phyloP scores from a whole-genome alignment of 2,113 vertebrate species.

The Balaenoptera acutorostrata region DNA sequence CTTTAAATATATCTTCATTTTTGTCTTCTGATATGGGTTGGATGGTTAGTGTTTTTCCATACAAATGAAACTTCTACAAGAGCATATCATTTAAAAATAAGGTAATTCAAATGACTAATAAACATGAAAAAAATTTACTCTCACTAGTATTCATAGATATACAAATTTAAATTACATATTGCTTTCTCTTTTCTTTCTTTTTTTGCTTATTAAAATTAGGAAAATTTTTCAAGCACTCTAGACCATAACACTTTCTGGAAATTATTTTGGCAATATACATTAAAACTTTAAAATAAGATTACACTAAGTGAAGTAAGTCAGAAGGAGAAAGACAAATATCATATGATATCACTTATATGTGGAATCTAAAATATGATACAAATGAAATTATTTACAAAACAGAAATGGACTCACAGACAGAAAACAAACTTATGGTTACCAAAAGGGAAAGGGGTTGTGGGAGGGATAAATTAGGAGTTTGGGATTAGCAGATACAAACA shows the following conservation, averaged over 20 bases:
- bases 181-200: not conserved
- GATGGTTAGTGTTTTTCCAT: slow-evolving; percentile 3
- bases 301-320: not conserved
- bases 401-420: not conserved
- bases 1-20: not conserved
- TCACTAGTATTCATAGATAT: not conserved
- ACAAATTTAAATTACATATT: not conserved
- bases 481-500: not conserved
- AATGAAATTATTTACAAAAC: not conserved
- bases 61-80: not conserved
- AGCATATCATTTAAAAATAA: not conserved
- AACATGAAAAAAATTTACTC: not conserved
- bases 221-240: not conserved
- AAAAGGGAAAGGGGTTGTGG: not conserved
- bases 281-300: not conserved
- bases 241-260: not conserved
- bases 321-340: not conserved
- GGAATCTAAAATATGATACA: not conserved
- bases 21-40: not conserved
- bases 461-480: not conserved
- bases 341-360: not conserved
- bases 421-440: not conserved
- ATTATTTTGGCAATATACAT: slow-evolving; percentile 19
- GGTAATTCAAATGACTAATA: slow-evolving; percentile 3
- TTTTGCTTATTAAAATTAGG: not conserved